Conservation (phyloP, 2,888 invertebrate species). For the Nomada ferruginata region DNA sequence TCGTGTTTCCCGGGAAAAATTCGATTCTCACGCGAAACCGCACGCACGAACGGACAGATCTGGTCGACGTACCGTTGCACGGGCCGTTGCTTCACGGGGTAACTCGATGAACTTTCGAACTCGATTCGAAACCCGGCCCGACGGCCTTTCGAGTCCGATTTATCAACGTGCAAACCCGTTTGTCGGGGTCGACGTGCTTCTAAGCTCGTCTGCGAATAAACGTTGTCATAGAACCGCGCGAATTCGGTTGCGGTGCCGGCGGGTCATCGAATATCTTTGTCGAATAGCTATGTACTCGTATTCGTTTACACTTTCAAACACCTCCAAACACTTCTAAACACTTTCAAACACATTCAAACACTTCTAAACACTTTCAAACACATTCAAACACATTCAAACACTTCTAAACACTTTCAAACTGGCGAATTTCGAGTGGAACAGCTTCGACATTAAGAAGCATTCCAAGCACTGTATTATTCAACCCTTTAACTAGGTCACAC, state of each 20-base stretch:
- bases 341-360: too few species aligned
- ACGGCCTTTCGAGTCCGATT: constrained; percentile 20
- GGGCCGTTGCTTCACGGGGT: constrained; percentile 22
- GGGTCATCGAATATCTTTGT: neutral
- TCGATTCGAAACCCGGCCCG: constrained; percentile 25
- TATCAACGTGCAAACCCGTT: constrained; percentile 40
- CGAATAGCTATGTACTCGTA: too few species aligned
- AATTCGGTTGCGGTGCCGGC: neutral
- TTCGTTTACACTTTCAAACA: too few species aligned
- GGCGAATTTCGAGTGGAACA: too few species aligned
- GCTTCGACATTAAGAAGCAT: too few species aligned
- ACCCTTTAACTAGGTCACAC: too few species aligned
- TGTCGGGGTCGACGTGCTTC: neutral
- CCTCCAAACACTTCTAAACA: too few species aligned
- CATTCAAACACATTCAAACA: too few species aligned
- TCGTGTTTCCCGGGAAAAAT: constrained; percentile 38
- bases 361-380: too few species aligned
- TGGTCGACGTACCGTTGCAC: constrained; percentile 40
- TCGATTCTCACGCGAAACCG: constrained; percentile 49
- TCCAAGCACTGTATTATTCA: too few species aligned
- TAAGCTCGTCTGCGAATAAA: constrained; percentile 1
- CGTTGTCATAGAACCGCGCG: neutral
- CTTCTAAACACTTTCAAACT: too few species aligned
- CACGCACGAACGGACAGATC: constrained; percentile 50
- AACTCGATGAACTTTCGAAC: constrained; percentile 52